Evolutionary conservation across 2,797 vertebrate genomes (phyloP).

Genomic region (Oreortyx pictus): DNA sequence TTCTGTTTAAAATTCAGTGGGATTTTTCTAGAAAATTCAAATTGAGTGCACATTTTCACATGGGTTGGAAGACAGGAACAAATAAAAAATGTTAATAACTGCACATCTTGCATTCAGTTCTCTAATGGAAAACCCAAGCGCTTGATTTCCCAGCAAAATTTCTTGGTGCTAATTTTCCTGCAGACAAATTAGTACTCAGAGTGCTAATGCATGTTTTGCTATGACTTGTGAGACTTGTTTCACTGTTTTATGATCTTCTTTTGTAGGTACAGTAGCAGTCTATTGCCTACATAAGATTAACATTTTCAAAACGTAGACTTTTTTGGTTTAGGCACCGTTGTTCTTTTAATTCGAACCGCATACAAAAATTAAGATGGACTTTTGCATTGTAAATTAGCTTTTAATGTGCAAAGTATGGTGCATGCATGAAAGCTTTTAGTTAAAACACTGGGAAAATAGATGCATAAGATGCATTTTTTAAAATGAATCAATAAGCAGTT

Average conservation of each 20-base stretch:
- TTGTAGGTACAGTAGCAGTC: background rate
- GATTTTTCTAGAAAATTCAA: conserved; percentile 16
- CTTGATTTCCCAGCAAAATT: background rate
- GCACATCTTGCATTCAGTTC: background rate
- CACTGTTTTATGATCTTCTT: background rate
- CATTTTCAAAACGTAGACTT: background rate
- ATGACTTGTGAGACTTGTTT: conserved; percentile 13
- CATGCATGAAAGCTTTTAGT: background rate
- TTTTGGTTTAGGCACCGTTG: background rate
- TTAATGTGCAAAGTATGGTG: background rate
- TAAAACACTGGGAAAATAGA: conserved; percentile 1
- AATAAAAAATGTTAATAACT: background rate
- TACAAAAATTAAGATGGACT: conserved; percentile 12
- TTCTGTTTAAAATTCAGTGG: background rate
- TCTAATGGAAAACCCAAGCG: background rate
- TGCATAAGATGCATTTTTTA: background rate
- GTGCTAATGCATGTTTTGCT: conserved; percentile 19
- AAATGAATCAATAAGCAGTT: background rate
- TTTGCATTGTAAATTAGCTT: conserved; percentile 52
- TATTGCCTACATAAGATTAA: background rate
- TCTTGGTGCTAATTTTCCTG: conserved; percentile 16
- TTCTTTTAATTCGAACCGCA: conserved; percentile 29
- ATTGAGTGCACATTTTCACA: background rate
- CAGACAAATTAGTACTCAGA: background rate
- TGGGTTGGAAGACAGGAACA: background rate